Conservation (phyloP, 1,140 invertebrate genomes). For the Stenopsyche tienmushanensis region DNA sequence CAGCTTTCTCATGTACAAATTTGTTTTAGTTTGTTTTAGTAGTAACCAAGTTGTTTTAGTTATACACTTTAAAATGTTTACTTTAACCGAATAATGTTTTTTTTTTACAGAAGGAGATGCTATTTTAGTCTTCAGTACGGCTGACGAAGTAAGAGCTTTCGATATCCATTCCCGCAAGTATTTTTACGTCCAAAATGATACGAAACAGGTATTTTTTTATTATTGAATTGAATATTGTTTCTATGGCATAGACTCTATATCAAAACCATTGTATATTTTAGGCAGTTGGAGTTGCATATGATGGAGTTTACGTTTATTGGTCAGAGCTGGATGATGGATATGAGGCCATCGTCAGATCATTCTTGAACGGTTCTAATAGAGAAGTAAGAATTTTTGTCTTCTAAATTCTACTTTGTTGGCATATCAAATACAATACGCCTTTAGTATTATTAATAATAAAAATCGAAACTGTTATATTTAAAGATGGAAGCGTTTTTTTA, state of each 20-base stretch:
- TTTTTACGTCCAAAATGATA: constrained; percentile 42
- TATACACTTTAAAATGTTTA: too few species aligned
- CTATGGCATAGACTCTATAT: too few species aligned
- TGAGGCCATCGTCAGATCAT: constrained; percentile 64
- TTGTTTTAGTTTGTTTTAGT: too few species aligned
- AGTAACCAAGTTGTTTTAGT: too few species aligned
- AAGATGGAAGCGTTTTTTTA: too few species aligned
- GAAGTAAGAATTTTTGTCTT: constrained; percentile 51
- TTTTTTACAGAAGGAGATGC: constrained; percentile 57
- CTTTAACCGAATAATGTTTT: background rate
- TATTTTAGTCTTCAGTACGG: constrained; percentile 58
- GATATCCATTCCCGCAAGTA: constrained; percentile 46
- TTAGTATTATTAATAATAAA: too few species aligned
- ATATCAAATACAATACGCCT: background rate
- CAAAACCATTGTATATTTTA: constrained; percentile 60
- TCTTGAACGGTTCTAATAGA: constrained; percentile 56
- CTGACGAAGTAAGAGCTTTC: constrained; percentile 53
- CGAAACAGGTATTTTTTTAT: constrained; percentile 46
- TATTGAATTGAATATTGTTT: too few species aligned
- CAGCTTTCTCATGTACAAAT: too few species aligned
- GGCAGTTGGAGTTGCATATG: constrained; percentile 67
- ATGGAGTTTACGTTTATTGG: constrained; percentile 72
- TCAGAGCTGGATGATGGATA: constrained; percentile 65
- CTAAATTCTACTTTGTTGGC: background rate
- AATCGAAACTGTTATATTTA: too few species aligned